Evolutionary conservation across 2,113 vertebrate genomes (phyloP), one percentile per base, ranked within the genome.

Genomic region (Lucifuga dentata): DNA sequence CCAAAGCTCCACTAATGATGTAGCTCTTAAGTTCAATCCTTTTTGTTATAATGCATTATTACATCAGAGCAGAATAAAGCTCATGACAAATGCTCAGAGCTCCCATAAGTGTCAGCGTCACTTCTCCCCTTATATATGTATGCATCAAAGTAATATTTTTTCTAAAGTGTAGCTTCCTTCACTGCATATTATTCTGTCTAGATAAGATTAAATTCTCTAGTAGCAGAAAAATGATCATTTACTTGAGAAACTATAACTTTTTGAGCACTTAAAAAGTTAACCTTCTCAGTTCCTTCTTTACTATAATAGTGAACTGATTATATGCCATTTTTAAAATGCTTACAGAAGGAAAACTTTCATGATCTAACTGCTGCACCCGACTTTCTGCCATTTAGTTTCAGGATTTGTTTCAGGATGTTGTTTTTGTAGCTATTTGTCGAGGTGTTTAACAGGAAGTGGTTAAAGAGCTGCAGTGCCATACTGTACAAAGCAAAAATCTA

Each of bases 371-470:
- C 43, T 41, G 16, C n/a, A 16, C 33, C 26, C 21, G 21, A 29
- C 10, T 0, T 20, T 33, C 1, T 26, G 19, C 23, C n/a, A 33
- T 15, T 23, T 46, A 46, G 9, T 16, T 13, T 12, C 3, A 3
- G n/a, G 20, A 21, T 45, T 3, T 35, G 20, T 26, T 62, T 15
- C 7, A 70, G 36, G 16, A 62, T 43, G 33, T 59, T 38, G 44
- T 65, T 60, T 75, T 48, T 40, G 24, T 56, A 24, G 40, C 13
- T 64, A 23, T 62, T 41, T 59, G 39, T 43, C 68, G 61, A 75
- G 45, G 39, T 78, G 13, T 20, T 32, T 20, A 61, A 81, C 81
- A 88, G 90, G 86, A 90, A 79, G 87, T 86, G 88, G 84, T 69
- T 57, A 29, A 35, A 67, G 41, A 57, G 65, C 50, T 62, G 49